phyloP scores from a whole-genome alignment of 1,140 invertebrate species.

The Uloborus diversus region DNA sequence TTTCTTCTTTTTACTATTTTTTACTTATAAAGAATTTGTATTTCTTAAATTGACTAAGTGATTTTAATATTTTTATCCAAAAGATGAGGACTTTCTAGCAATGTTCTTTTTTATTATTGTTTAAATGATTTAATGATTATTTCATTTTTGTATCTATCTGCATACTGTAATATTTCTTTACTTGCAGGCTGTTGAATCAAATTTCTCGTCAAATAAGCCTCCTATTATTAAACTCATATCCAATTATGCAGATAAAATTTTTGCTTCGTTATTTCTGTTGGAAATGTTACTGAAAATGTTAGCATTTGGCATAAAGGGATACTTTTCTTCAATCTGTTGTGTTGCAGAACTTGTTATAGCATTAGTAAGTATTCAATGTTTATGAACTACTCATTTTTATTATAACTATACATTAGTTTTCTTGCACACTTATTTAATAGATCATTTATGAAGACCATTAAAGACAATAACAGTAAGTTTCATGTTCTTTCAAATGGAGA shows the following conservation, averaged over 20 bases:
- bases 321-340: neutral
- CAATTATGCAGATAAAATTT: constrained; percentile 22
- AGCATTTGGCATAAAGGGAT: constrained; percentile 24
- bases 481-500: too few species aligned
- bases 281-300: constrained; percentile 37
- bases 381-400: too few species aligned
- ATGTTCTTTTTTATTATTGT: too few species aligned
- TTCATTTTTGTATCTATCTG: too few species aligned
- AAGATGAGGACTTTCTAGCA: too few species aligned
- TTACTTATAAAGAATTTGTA: neutral
- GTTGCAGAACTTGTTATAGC: constrained; percentile 14
- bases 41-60: too few species aligned
- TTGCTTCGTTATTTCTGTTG: constrained; percentile 26
- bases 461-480: too few species aligned
- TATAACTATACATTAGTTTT: too few species aligned
- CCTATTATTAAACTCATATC: constrained; percentile 1
- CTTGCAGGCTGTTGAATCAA: constrained; percentile 30
- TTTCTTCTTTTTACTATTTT: neutral
- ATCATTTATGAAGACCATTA: too few species aligned
- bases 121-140: too few species aligned
- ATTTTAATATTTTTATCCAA: too few species aligned
- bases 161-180: neutral
- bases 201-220: neutral
- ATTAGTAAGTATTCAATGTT: constrained; percentile 9
- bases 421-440: too few species aligned